phyloP scores from a whole-genome alignment of 2,888 invertebrate species.

The Drosophila putrida region DNA sequence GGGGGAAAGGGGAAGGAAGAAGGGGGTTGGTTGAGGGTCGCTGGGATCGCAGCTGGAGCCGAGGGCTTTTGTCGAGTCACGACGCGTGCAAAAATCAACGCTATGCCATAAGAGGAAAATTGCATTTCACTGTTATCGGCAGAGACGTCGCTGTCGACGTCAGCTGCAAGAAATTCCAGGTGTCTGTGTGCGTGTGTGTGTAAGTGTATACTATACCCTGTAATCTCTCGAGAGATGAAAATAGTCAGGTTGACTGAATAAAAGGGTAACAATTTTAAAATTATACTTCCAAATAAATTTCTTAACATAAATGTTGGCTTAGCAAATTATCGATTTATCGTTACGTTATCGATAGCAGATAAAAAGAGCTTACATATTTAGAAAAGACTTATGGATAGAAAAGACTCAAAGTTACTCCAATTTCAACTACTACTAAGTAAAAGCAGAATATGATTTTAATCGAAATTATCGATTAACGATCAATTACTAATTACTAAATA shows the following conservation, averaged over 20 bases:
- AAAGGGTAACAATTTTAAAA: too few relatives aligned
- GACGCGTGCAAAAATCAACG: slow-evolving; percentile 72
- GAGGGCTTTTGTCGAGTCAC: slow-evolving; percentile 46
- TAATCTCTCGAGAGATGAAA: background rate
- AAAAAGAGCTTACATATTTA: too few relatives aligned
- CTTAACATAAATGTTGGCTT: too few relatives aligned
- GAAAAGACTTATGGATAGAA: too few relatives aligned
- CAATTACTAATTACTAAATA: too few relatives aligned
- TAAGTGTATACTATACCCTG: slow-evolving; percentile 6
- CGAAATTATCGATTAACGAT: too few relatives aligned
- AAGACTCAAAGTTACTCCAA: too few relatives aligned
- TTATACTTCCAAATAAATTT: too few relatives aligned
- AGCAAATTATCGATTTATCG: background rate
- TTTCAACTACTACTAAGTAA: too few relatives aligned
- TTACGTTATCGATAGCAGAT: background rate
- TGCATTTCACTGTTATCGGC: slow-evolving; percentile 72
- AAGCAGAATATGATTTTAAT: too few relatives aligned
- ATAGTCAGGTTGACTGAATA: background rate
- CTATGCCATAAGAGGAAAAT: slow-evolving; percentile 71
- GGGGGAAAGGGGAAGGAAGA: background rate
- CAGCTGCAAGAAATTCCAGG: slow-evolving; percentile 11
- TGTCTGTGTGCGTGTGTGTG: slow-evolving; percentile 17
- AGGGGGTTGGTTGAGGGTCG: too few relatives aligned
- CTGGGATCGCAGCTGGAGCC: slow-evolving; percentile 12
- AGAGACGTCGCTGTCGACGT: slow-evolving; percentile 28